Base-by-base conservation (phyloP, 1,140 invertebrate species). In the Diprion similis region DNA sequence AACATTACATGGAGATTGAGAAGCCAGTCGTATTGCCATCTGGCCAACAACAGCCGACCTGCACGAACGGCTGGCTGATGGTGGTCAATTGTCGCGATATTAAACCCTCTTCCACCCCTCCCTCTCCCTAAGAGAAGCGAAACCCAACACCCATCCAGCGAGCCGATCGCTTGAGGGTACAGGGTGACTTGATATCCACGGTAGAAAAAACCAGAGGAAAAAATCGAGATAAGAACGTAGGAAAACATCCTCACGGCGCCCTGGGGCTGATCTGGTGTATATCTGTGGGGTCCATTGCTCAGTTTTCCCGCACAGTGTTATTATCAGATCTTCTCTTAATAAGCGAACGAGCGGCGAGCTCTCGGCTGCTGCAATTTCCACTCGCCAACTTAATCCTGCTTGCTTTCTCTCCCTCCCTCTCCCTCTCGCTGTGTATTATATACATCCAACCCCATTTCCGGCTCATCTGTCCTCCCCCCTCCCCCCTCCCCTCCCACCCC, bases 321-420 rank as follows among this genome's bases (percentile, higher is more conserved):
- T 51, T 51, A 59, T 59, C 51, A 59, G 51, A 59, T 59, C 51
- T 59, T 59, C 51, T 59, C 51, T 59, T 59, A 59, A 59, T 59
- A 59, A 59, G 51, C 51, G 51, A 59, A 17, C 51, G 51, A 59
- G 51, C 51, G 11, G 9, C 9, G 51, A 59, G 51, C 51, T 59
- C n/a, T 59, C 24, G 51, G 24, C 24, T 37, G 24, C 6, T 59
- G 51, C 51, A 59, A 59, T 59, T 59, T 59, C 51, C 51, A 59
- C 24, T 37, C 24, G 24, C 24, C 24, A 37, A 37, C 24, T 37
- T 37, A 1, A 4, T 37, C 24, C 24, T 37, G 24, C 24, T 37
- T 37, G 1, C 24, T 6, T 6, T 37, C 51, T 9, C 51, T 8
- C 8, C 51, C 51, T 59, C 51, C 6, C 51, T 59, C 51, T 59